A percentile compares a stretch with the other conserved stretches of the same genome.
These are phyloP conservation scores for Himalopsyche anomala DNA, from an alignment of 2,888 invertebrate species.

Conservation along the genomic window DNA sequence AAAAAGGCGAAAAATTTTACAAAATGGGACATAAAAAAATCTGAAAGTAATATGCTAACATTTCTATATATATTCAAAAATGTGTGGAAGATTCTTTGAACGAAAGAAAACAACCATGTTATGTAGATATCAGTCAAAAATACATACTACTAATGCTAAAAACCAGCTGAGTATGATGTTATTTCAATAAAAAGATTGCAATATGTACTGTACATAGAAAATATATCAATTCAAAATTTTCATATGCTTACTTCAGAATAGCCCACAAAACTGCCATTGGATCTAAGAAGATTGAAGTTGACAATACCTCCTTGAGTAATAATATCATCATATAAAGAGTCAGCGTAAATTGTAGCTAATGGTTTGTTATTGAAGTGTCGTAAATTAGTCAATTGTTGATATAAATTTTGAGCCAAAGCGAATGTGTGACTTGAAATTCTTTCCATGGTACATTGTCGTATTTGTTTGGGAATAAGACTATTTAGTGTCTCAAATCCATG, in stretches of 20 bases:
- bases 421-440: conserved; percentile 86
- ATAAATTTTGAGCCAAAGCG: conserved; percentile 84
- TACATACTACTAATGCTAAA: too few relatives aligned
- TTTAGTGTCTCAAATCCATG: conserved; percentile 89
- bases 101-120: too few relatives aligned
- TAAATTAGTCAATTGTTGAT: conserved; percentile 78
- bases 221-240: too few relatives aligned
- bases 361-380: conserved; percentile 85
- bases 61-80: too few relatives aligned
- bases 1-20: too few relatives aligned
- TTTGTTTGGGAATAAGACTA: conserved; percentile 78
- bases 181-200: too few relatives aligned
- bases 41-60: too few relatives aligned
- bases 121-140: too few relatives aligned
- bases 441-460: conserved; percentile 76
- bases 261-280: conserved; percentile 88
- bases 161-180: too few relatives aligned
- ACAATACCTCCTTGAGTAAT: conserved; percentile 89
- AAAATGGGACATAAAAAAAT: too few relatives aligned
- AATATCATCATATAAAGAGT: conserved; percentile 80
- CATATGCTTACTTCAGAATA: conserved; percentile 86
- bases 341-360: conserved; percentile 84
- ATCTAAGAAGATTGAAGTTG: conserved; percentile 90
- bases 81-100: too few relatives aligned
- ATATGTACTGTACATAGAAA: too few relatives aligned